These are phyloP conservation scores for Oxygymnocypris stewartii DNA, from an alignment of 2,113 vertebrate genomes.

Conservation along the genomic window DNA sequence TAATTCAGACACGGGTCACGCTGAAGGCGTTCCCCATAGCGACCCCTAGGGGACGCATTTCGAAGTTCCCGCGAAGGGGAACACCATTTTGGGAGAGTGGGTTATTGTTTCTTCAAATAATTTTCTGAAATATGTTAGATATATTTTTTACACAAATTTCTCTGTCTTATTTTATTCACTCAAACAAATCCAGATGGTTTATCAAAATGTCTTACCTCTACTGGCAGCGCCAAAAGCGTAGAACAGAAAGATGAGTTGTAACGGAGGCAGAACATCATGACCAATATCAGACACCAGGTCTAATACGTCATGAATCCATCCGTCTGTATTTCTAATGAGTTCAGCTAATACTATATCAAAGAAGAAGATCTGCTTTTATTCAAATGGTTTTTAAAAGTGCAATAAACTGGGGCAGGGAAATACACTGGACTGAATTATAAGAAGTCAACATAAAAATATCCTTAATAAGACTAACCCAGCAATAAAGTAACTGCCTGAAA, in stretches of 20 bases:
- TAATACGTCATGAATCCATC: not conserved
- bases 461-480: not conserved
- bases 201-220: not conserved
- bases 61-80: too few relatives aligned
- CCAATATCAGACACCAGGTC: constrained; percentile 24
- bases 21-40: too few relatives aligned
- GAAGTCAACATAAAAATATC: not conserved
- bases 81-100: too few relatives aligned
- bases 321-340: not conserved
- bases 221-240: constrained; percentile 6
- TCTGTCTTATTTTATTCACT: not conserved
- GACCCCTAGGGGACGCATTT: too few relatives aligned
- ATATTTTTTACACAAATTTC: not conserved
- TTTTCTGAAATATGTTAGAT: too few relatives aligned
- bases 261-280: constrained; percentile 26
- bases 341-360: not conserved
- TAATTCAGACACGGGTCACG: too few relatives aligned
- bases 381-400: not conserved
- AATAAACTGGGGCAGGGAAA: not conserved
- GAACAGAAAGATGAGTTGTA: constrained; percentile 25
- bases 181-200: not conserved
- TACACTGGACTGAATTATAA: not conserved
- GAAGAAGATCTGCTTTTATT: not conserved
- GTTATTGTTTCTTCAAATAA: too few relatives aligned
- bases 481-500: too few relatives aligned